Base-by-base conservation (phyloP, 2,888 invertebrate genomes). In the Scaptodrosophila latifasciaeformis region DNA sequence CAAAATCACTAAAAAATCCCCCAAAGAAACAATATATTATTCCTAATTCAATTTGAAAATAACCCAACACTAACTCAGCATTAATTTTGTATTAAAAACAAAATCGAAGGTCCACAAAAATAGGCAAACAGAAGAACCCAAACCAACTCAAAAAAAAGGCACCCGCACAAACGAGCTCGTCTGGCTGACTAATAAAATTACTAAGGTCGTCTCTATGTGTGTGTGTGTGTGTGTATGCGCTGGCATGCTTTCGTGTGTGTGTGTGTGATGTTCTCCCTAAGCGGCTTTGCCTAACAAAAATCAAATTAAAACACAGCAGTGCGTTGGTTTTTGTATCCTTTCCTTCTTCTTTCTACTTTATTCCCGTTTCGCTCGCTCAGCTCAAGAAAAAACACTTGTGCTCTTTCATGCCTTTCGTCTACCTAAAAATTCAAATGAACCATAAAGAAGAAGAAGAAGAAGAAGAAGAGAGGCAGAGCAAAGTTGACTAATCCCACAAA, bases 231-330 rank as follows among this genome's bases (percentile, higher is more conserved):
- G 24, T 5, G 24, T 24, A 7, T 3, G 30, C n/a, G n/a, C n/a
- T n/a, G n/a, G n/a, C n/a, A n/a, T n/a, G n/a, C n/a, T n/a, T n/a
- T n/a, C 34, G 34, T 34, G 34, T 34, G 34, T n/a, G 24, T 24
- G 24, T 5, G 24, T 24, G 24, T 3, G 30, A 6, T 12, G 19
- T 53, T 19, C 29, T 48, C 51, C 43, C 48, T 74, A 69, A 72
- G 65, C 76, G 52, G 72, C 58, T 71, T 76, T 63, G 49, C 51
- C 46, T 37, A 42, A 47, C 53, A 52, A 48, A 58, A 66, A 71
- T 60, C 72, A 55, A 71, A 75, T 75, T 75, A 62, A 63, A 70
- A 75, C 68, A 71, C 55, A 56, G 65, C 61, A 24, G 39, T 49
- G 24, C 42, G 50, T 58, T 42, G 39, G 45, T 15, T 45, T 34